Conservation (phyloP, 2,888 invertebrate species). For the Creontiades dilutus region DNA sequence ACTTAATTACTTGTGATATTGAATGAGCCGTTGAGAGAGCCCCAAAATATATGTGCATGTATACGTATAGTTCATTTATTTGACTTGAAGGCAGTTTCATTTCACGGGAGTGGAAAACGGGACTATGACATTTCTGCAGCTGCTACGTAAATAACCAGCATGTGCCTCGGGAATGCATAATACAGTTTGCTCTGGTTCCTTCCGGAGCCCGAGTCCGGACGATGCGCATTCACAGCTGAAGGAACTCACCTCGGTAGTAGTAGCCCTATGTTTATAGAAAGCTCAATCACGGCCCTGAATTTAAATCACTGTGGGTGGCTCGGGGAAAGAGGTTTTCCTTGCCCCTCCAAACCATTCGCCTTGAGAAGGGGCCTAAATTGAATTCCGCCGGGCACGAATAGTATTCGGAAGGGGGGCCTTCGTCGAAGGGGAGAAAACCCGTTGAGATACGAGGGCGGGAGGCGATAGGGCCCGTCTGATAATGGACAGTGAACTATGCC, state of each 20-base stretch:
- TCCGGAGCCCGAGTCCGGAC: constrained; percentile 27
- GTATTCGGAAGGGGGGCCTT: constrained; percentile 53
- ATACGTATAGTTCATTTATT: too few species aligned
- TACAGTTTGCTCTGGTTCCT: constrained; percentile 47
- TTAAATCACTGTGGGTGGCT: constrained; percentile 67
- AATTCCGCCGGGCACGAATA: constrained; percentile 53
- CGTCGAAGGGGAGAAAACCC: constrained; percentile 41
- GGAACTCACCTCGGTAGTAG: constrained; percentile 36
- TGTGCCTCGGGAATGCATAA: constrained; percentile 57
- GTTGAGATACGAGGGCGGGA: constrained; percentile 40
- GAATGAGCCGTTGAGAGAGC: too few species aligned
- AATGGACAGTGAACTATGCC: constrained; percentile 69
- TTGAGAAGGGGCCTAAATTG: constrained; percentile 62
- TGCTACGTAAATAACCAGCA: constrained; percentile 56
- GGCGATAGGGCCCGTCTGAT: constrained; percentile 52
- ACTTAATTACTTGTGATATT: too few species aligned
- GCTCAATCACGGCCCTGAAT: constrained; percentile 70
- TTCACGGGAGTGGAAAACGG: too few species aligned
- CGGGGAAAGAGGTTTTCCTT: constrained; percentile 43
- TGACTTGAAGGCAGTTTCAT: too few species aligned
- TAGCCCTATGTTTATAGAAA: constrained; percentile 68
- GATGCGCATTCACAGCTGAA: constrained; percentile 57
- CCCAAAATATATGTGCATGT: too few species aligned
- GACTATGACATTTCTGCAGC: not conserved
- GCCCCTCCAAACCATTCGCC: constrained; percentile 29